Percentiles rank a stretch among this genome's conserved stretches.
Conservation (phyloP, 2,113 vertebrate species). For the Apodemus sylvaticus region DNA sequence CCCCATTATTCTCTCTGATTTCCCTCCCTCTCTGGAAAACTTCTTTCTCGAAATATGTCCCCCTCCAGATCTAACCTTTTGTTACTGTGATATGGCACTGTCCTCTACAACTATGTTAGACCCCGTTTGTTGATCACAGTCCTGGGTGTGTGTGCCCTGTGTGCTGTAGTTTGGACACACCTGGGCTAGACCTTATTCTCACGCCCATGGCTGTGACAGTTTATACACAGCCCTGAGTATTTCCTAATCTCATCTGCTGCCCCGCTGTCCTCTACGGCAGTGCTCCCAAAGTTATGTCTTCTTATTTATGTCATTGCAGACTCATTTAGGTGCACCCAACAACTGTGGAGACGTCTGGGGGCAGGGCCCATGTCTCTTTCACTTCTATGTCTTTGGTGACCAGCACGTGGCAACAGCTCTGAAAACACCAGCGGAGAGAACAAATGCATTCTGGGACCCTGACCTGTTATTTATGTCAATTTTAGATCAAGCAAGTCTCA, state of each 20-base stretch:
- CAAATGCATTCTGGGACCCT: not conserved
- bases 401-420: not conserved
- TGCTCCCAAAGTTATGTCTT: not conserved
- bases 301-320: not conserved
- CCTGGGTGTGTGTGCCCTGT: not conserved
- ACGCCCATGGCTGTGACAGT: fast-evolving
- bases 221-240: not conserved
- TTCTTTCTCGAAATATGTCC: not conserved
- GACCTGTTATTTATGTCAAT: not conserved
- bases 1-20: not conserved
- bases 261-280: not conserved
- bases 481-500: slow-evolving; percentile 48
- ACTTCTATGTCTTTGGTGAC: not conserved
- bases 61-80: not conserved
- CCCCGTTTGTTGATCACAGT: not conserved
- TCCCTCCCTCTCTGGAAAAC: not conserved
- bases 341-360: not conserved
- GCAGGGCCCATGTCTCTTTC: not conserved
- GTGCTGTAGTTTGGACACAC: not conserved
- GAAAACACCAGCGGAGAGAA: not conserved
- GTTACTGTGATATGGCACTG: not conserved
- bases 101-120: too few species aligned
- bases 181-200: not conserved
- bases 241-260: not conserved
- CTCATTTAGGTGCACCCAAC: not conserved